phyloP scores from a whole-genome alignment of 1,140 invertebrate species.

The Drosophila mojavensis region DNA sequence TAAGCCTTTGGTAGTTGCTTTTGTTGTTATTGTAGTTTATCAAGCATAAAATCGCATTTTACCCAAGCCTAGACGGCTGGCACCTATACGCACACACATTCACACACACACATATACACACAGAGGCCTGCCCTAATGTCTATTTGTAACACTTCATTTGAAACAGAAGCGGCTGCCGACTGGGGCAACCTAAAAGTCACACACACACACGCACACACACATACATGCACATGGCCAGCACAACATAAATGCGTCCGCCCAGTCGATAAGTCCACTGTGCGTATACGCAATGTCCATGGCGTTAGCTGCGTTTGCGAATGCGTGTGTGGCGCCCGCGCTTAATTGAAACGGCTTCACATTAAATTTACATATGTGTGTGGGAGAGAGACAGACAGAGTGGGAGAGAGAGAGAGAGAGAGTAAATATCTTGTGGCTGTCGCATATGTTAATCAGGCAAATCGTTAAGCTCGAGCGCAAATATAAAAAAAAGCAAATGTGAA shows the following conservation, averaged over 20 bases:
- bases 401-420: conserved; percentile 1
- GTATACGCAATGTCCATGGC: conserved; percentile 42
- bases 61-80: conserved; percentile 32
- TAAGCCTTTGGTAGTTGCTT: conserved; percentile 50
- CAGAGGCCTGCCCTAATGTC: conserved; percentile 59
- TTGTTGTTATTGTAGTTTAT: conserved; percentile 75
- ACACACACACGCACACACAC: conserved; percentile 54
- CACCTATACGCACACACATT: conserved; percentile 10
- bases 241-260: conserved; percentile 23
- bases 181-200: conserved; percentile 58
- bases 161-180: conserved; percentile 62
- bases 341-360: conserved; percentile 39
- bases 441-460: conserved; percentile 50
- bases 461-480: conserved; percentile 7
- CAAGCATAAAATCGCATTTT: conserved; percentile 81
- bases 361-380: background rate
- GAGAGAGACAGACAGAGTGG: background rate
- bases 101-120: background rate
- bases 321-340: conserved; percentile 19
- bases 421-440: conserved; percentile 2
- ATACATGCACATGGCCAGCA: conserved; percentile 44
- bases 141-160: conserved; percentile 81
- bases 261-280: conserved; percentile 49
- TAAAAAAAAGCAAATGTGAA: conserved; percentile 14
- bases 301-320: conserved; percentile 34